phyloP scores from a whole-genome alignment of 2,888 invertebrate genomes.

The Phasia obesa region DNA sequence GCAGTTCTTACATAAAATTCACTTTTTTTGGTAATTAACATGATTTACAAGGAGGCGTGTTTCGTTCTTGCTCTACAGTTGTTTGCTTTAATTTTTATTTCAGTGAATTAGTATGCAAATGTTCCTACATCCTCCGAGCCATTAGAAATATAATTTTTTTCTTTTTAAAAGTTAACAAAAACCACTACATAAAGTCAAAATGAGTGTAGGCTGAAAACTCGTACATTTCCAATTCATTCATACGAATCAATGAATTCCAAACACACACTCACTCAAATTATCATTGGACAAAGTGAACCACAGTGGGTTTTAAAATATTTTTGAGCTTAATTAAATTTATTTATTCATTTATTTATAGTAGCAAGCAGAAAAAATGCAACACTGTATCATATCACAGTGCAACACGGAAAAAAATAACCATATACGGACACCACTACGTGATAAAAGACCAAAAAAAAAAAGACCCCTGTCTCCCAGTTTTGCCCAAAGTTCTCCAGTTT shows the following conservation, averaged over 20 bases:
- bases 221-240: conserved; percentile 48
- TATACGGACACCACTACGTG: too few relatives aligned
- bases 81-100: background rate
- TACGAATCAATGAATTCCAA: conserved; percentile 47
- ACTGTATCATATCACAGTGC: too few relatives aligned
- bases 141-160: background rate
- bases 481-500: too few relatives aligned
- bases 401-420: too few relatives aligned
- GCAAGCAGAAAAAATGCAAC: background rate
- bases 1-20: background rate
- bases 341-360: conserved; percentile 7
- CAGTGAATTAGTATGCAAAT: conserved; percentile 31
- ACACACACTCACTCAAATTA: background rate
- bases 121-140: conserved; percentile 56
- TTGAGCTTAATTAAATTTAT: background rate
- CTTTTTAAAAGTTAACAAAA: background rate
- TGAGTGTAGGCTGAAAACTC: conserved; percentile 14
- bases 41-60: conserved; percentile 49
- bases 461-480: too few relatives aligned
- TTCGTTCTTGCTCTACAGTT: background rate
- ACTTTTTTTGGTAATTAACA: conserved; percentile 38
- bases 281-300: background rate
- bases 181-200: conserved; percentile 7
- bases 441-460: too few relatives aligned
- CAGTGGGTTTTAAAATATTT: conserved; percentile 40